Evolutionary conservation across 1,140 invertebrate species (phyloP).

Genomic region (Carposina sasakii): DNA sequence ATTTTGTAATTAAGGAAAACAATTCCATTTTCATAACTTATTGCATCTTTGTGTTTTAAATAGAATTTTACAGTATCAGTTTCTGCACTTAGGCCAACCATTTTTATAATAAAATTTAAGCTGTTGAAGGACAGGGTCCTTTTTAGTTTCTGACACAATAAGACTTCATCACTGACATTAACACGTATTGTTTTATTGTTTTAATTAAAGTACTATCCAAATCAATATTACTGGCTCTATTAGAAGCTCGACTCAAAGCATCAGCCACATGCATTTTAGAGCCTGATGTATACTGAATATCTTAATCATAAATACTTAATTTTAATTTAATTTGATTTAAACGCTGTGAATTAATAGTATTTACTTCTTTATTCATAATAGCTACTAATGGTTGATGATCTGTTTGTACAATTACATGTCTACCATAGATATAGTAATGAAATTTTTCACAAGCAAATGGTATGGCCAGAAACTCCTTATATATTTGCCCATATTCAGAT

Average conservation of each 20-base stretch:
- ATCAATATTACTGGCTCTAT: too few relatives aligned
- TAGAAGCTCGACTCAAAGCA: background rate
- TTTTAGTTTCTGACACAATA: background rate
- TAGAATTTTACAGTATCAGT: conserved; percentile 1
- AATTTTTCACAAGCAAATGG: too few relatives aligned
- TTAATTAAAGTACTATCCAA: background rate
- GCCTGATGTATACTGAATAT: conserved; percentile 2
- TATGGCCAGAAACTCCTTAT: too few relatives aligned
- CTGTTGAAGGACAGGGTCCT: background rate
- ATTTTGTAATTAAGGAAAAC: too few relatives aligned
- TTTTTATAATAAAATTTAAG: conserved; percentile 3
- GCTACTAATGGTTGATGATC: conserved; percentile 6
- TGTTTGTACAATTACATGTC: conserved; percentile 1
- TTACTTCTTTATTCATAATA: conserved; percentile 6
- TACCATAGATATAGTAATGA: conserved; percentile 6
- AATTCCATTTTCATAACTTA: too few relatives aligned
- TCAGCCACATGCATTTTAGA: conserved; percentile 5
- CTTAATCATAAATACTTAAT: conserved; percentile 8
- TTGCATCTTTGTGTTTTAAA: too few relatives aligned
- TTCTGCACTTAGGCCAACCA: conserved; percentile 1
- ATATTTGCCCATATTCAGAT: too few relatives aligned
- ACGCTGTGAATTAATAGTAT: background rate
- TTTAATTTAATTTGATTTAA: conserved; percentile 5
- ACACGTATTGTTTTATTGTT: too few relatives aligned
- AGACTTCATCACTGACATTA: too few relatives aligned